Percentiles rank a stretch among this genome's conserved stretches.
These are phyloP conservation scores for Tetragonisca angustula DNA, from an alignment of 2,888 invertebrate species.

Conservation along the genomic window DNA sequence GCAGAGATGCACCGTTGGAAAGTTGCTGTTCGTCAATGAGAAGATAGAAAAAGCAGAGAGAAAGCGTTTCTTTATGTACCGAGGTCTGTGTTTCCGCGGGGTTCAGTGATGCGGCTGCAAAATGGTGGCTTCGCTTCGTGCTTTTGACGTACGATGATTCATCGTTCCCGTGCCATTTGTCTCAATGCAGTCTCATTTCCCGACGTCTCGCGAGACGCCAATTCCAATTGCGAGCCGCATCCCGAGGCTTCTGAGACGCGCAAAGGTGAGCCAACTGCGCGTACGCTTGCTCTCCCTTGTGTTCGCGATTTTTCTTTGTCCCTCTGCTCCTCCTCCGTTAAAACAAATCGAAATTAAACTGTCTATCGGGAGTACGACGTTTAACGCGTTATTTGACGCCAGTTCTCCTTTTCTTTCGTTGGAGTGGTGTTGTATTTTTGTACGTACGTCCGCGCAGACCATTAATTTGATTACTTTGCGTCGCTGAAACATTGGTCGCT, in stretches of 20 bases:
- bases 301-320: neutral
- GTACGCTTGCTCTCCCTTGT: constrained; percentile 1
- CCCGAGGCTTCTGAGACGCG: constrained; percentile 63
- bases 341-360: constrained; percentile 16
- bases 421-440: neutral
- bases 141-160: constrained; percentile 78
- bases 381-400: neutral
- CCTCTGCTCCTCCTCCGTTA: too few species aligned
- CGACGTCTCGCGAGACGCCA: constrained; percentile 73
- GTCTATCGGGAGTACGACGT: neutral
- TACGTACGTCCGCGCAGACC: neutral
- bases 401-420: neutral
- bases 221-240: constrained; percentile 76
- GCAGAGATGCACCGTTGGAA: constrained; percentile 48
- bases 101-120: constrained; percentile 67
- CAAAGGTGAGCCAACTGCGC: constrained; percentile 42
- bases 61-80: constrained; percentile 64
- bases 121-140: constrained; percentile 72
- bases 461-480: neutral
- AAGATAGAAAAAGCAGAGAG: constrained; percentile 42
- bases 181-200: constrained; percentile 77
- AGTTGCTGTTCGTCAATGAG: constrained; percentile 59
- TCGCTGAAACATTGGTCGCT: neutral
- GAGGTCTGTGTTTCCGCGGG: constrained; percentile 48
- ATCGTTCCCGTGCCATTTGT: constrained; percentile 78